Base-by-base conservation (phyloP, 2,797 vertebrate genomes). In the Chiloscyllium punctatum region DNA sequence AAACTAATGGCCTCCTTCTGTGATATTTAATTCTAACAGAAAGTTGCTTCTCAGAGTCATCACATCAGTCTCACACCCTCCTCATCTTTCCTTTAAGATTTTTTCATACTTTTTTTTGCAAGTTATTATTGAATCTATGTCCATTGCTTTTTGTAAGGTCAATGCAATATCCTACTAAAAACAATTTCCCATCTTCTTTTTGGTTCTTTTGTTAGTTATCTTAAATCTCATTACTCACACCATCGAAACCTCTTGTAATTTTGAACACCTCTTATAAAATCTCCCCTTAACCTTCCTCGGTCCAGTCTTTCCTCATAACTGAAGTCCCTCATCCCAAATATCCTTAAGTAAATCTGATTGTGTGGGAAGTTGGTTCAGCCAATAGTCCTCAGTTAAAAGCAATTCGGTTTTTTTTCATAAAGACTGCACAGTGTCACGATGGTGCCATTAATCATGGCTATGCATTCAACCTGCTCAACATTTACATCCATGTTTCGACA, bases 401-500 rank as follows among this genome's bases (percentile, higher is more conserved):
- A 95, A 95, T 71, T 51, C 23, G 7, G 7, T 53, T 27, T 95
- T 77, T 51, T n/a, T 95, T 30, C 94, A 95, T 94, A 74, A 95
- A 74, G 51, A 48, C 94, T 51, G 30, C 69, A 94, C 69, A 74
- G 51, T 74, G 68, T 95, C 33, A 53, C 53, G 94, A 95, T 53
- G 94, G 71, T 53, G 71, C 69, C 94, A 95, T 95, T 95, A 95
- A 95, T 95, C 71, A 95, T 57, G 77, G 94, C 69, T 33, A 21
- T 13, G 51, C 94, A 77, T 74, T 95, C 69, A 95, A 48, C 94
- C 94, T 53, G 68, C 42, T 53, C 94, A 92, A 95, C 94, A 77
- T 95, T 95, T 95, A 95, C 94, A 74, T 51, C 42, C 94, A 95
- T 71, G 51, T 95, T 95, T 77, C 72, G 69, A 95, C 97, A 97